These are phyloP conservation scores for Temnothorax longispinosus DNA, from an alignment of 1,140 invertebrate genomes.

Conservation along the genomic window DNA sequence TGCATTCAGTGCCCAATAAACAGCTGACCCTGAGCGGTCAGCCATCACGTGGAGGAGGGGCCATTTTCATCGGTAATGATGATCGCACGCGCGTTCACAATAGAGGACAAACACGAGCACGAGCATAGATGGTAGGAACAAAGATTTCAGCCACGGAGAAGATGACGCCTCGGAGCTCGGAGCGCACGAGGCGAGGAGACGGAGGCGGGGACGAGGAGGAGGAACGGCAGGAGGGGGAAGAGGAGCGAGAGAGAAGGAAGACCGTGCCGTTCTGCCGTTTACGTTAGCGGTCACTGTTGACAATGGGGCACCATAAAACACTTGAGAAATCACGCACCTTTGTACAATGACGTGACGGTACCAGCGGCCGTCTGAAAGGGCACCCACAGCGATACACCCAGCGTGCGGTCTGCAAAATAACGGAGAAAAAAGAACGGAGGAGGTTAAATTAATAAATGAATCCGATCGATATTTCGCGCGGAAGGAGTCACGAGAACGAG, in stretches of 20 bases:
- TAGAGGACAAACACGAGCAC: neutral
- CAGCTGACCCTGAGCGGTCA: neutral
- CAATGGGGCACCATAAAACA: slow-evolving; percentile 56
- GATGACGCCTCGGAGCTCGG: neutral
- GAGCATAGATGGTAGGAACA: neutral
- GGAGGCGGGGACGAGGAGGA: no score
- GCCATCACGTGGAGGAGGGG: neutral
- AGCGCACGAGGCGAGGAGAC: neutral
- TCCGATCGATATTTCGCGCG: slow-evolving; percentile 61
- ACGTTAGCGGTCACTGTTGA: slow-evolving; percentile 55
- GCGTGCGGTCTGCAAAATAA: slow-evolving; percentile 87
- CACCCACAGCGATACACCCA: slow-evolving; percentile 90
- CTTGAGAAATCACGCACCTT: slow-evolving; percentile 87
- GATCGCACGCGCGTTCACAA: neutral
- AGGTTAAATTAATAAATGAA: slow-evolving; percentile 65
- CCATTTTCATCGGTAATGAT: neutral
- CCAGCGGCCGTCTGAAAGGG: slow-evolving; percentile 94
- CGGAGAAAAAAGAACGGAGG: slow-evolving; percentile 61
- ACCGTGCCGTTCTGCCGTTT: neutral
- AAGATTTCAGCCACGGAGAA: neutral
- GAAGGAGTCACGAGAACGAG: slow-evolving; percentile 31
- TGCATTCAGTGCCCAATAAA: neutral
- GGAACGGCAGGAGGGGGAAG: neutral
- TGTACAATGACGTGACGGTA: slow-evolving; percentile 92
- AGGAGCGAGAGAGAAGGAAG: neutral